Percentiles rank a stretch among this genome's conserved stretches.
phyloP scores from a whole-genome alignment of 1,140 invertebrate genomes.

The Drosophila prosaltans region DNA sequence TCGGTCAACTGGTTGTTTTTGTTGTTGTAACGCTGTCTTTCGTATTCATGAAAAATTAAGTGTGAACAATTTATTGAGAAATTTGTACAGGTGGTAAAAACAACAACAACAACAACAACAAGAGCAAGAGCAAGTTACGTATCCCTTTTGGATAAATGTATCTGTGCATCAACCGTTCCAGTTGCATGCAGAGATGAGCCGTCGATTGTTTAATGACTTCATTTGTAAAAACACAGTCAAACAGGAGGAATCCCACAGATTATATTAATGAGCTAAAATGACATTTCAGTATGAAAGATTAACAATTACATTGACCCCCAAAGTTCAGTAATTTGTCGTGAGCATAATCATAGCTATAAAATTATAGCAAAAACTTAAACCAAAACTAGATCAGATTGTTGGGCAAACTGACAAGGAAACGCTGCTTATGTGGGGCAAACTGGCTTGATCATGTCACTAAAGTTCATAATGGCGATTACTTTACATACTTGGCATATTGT shows the following conservation, averaged over 20 bases:
- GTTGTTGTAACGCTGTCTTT: conserved; percentile 20
- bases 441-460: conserved; percentile 76
- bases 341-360: neutral
- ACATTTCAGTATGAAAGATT: conserved; percentile 8
- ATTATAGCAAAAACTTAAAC: too few relatives aligned
- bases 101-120: conserved; percentile 24
- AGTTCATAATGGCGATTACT: conserved; percentile 80
- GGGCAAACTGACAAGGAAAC: neutral
- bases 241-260: conserved; percentile 47
- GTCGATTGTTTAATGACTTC: conserved; percentile 77
- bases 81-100: conserved; percentile 75
- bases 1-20: conserved; percentile 40
- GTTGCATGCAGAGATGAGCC: conserved; percentile 43
- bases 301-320: conserved; percentile 1
- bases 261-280: conserved; percentile 63
- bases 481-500: conserved; percentile 78
- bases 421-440: conserved; percentile 60
- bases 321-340: neutral
- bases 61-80: conserved; percentile 81
- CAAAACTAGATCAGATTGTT: neutral
- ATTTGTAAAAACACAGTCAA: conserved; percentile 42
- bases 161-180: conserved; percentile 12
- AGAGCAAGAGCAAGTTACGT: neutral
- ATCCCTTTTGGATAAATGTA: neutral
- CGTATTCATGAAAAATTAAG: conserved; percentile 70